Base-by-base conservation (phyloP, 2,797 vertebrate species). In the Lemur catta region DNA sequence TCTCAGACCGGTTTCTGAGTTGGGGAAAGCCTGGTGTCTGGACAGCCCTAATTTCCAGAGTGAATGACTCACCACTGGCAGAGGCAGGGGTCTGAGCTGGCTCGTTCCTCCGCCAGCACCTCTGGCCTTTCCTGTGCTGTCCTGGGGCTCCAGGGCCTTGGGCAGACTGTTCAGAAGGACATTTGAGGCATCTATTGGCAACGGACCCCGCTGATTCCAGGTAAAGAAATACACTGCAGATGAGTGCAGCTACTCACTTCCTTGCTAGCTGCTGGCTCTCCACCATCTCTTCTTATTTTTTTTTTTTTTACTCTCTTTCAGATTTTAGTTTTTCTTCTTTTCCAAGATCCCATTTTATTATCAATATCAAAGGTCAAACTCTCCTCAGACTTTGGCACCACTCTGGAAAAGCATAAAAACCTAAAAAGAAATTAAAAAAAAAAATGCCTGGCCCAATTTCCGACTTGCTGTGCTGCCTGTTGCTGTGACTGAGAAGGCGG, bases 321-420 rank as follows among this genome's bases (percentile, higher is more conserved):
- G 26, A 71, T 55, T 89, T 84, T n/a, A 71, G 18, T 30, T 82
- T 78, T 84, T 75, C 33, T 50, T 15, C 33, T 90, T 79, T 74
- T 69, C 22, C 52, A 59, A 46, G 7, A 95, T 50, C 35, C 12
- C 18, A 52, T 55, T 88, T 80, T 61, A 52, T 67, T 41, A 43
- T 6, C 38, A 79, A 12, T 11, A n/a, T 82, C 35, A 63, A 74
- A 84, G 22, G 17, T n/a, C n/a, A 67, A 59, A 28, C 35, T 94
- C 17, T 81, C 18, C 17, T 55, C 5, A 28, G 50, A 87, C 9
- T 72, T 88, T 69, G 14, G 4, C 17, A 63, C 69, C 67, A 43
- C 26, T 71, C 90, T 84, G 24, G 71, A 65, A 82, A 87, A 57
- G 13, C 17, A 81, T 52, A 75, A 71, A 88, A 93, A 61, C 48